Percentiles rank a stretch among this genome's conserved stretches.
phyloP scores from a whole-genome alignment of 2,113 vertebrate genomes.

The Tonatia bakeri region DNA sequence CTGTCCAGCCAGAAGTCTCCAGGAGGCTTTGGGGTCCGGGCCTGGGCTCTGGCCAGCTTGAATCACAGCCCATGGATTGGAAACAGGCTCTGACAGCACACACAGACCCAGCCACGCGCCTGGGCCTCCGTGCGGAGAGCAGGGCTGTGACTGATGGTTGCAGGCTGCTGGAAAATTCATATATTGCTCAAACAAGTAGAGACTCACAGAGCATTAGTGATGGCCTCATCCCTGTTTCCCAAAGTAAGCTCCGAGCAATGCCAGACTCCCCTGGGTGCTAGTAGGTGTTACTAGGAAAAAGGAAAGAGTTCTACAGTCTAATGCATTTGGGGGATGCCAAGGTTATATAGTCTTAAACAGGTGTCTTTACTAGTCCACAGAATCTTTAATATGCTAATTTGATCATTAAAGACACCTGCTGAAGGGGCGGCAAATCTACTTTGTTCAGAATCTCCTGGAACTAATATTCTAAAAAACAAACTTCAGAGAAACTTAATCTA shows the following conservation, averaged over 20 bases:
- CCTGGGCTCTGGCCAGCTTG: not conserved
- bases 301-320: not conserved
- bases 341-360: not conserved
- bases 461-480: not conserved
- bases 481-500: not conserved
- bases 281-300: not conserved
- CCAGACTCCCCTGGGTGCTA: not conserved
- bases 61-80: not conserved
- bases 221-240: not conserved
- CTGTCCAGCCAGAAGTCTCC: not conserved
- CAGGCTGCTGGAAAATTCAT: not conserved
- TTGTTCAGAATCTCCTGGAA: not conserved
- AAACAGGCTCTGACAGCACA: not conserved
- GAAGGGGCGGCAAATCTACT: not conserved
- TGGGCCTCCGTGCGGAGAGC: not conserved
- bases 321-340: not conserved
- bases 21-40: not conserved
- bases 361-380: not conserved
- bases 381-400: not conserved
- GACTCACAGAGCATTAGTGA: too few relatives aligned
- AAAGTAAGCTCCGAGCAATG: not conserved
- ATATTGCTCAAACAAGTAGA: not conserved
- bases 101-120: not conserved
- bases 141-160: not conserved
- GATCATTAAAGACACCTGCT: not conserved